Evolutionary conservation across 2,113 vertebrate species (phyloP), one percentile per base, ranked within the genome.

Genomic region (Cebus imitator): DNA sequence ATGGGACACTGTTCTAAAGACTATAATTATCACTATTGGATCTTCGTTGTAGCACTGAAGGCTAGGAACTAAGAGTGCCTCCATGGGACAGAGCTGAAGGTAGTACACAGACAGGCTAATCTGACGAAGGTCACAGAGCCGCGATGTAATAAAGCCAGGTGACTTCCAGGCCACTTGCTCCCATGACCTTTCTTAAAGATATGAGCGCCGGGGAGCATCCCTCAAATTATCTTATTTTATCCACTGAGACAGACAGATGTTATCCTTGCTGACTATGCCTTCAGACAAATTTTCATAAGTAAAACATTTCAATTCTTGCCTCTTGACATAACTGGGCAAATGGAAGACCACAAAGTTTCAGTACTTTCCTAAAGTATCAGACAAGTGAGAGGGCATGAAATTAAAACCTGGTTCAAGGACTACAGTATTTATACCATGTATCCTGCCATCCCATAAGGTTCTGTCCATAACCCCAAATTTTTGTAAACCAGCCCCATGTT

Each of bases 351-450:
- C 11, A 35, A 21, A 72, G 5, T n/a, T 58, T 92, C 32, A 25
- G 11, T 10, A 17, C 16, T 76, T 73, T 32, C 6, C 10, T 73
- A 55, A 35, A 50, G 27, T 70, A 55, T 17, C 25, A 50, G 35
- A 12, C 45, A 52, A 32, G 35, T 1, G 13, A 58, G 9, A 17
- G 52, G 13, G 13, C 14, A n/a, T 25, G 58, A 70, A 57, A 57
- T 21, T 4, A 66, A 94, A 87, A 18, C 17, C 8, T 35, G 30
- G 32, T 27, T 81, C 57, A 17, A 20, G 12, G 9, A 18, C n/a
- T 6, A 0, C 6, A n/a, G 14, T 35, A 1, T 8, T 82, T 75
- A 16, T n/a, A 9, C 18, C 4, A 5, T 0, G 16, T 9, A 0
- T 37, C 48, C 21, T 50, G 16, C 12, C 55, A 32, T 32, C 23